Percentiles rank a stretch among this genome's conserved stretches.
These are phyloP conservation scores for Myotis lucifugus DNA, from an alignment of 2,113 vertebrate species.

Conservation along the genomic window DNA sequence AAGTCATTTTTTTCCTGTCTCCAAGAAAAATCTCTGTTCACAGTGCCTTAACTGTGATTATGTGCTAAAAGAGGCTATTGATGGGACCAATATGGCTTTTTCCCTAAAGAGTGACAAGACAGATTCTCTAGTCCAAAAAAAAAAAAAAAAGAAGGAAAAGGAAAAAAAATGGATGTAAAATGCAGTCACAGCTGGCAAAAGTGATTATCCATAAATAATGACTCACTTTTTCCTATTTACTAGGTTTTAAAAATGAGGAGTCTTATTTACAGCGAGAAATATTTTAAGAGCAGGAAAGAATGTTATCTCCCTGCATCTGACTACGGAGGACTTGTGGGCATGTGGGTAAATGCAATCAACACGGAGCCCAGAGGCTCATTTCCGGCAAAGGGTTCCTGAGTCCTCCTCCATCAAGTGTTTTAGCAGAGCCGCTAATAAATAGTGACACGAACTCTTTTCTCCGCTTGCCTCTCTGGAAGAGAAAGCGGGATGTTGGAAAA, in stretches of 20 bases:
- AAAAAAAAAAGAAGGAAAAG: slow-evolving; percentile 11
- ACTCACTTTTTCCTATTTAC: slow-evolving; percentile 58
- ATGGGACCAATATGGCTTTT: background rate
- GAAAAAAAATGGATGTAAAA: slow-evolving; percentile 50
- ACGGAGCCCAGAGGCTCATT: background rate
- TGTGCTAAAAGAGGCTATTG: background rate
- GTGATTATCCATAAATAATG: slow-evolving; percentile 61
- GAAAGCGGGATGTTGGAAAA: slow-evolving; percentile 25
- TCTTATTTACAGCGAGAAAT: slow-evolving; percentile 50
- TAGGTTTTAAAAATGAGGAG: slow-evolving; percentile 47
- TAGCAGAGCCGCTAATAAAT: slow-evolving; percentile 52
- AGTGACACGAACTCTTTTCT: slow-evolving; percentile 23
- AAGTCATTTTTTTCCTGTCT: background rate
- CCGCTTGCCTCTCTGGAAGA: slow-evolving; percentile 49
- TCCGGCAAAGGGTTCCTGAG: slow-evolving; percentile 18
- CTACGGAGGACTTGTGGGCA: slow-evolving; percentile 7
- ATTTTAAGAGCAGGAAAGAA: slow-evolving; percentile 55
- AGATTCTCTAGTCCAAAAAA: slow-evolving; percentile 11
- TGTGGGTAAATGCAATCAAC: slow-evolving; percentile 13
- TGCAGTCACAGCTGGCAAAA: slow-evolving; percentile 45
- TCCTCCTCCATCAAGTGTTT: slow-evolving; percentile 46
- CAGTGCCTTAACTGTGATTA: background rate
- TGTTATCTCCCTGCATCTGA: background rate
- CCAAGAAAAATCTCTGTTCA: background rate
- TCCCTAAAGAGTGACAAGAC: background rate